Evolutionary conservation across 2,113 vertebrate species (phyloP), one percentile per base, ranked within the genome.

Genomic region (Marmota monax): DNA sequence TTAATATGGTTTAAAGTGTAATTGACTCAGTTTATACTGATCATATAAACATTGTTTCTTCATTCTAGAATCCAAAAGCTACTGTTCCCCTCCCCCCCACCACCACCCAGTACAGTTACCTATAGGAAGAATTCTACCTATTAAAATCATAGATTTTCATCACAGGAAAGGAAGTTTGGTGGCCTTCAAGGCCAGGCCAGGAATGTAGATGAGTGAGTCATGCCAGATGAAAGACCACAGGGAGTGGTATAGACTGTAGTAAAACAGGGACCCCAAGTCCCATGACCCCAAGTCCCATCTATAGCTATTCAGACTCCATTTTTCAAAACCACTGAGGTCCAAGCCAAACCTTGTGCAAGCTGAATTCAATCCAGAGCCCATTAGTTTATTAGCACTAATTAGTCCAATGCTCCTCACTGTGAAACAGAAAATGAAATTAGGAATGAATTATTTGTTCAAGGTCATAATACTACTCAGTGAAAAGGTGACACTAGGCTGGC

Each of bases 121-220:
- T 83, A 58, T 3, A 69, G 23, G 11, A 89, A 89, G 70, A 86
- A 88, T 88, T 86, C 0, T 91, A 4, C 80, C 85, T 94, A 32
- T 92, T 93, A 89, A 61, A 95, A 78, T 86, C 79, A 42, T 94
- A 45, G 8, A 84, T 63, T 92, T 34, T 83, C 69, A 34, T 95
- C 53, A 67, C 39, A 82, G 29, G 48, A 78, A 69, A 20, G 70
- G n/a, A 73, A 91, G 63, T 2, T 27, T 20, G 20, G 34, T 73
- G 77, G 34, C 73, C 84, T 94, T 58, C 69, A 63, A 77, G 80
- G 32, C 18, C 51, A 84, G 42, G 56, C 42, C 79, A 51, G 10
- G 63, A 58, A 51, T 1, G 12, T 25, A 56, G 85, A 45, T 3
- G 78, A 53, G 14, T 34, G 29, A 34, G 32, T 82, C 29, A 34